phyloP scores from a whole-genome alignment of 2,797 vertebrate species.

The Peromyscus attwateri region DNA sequence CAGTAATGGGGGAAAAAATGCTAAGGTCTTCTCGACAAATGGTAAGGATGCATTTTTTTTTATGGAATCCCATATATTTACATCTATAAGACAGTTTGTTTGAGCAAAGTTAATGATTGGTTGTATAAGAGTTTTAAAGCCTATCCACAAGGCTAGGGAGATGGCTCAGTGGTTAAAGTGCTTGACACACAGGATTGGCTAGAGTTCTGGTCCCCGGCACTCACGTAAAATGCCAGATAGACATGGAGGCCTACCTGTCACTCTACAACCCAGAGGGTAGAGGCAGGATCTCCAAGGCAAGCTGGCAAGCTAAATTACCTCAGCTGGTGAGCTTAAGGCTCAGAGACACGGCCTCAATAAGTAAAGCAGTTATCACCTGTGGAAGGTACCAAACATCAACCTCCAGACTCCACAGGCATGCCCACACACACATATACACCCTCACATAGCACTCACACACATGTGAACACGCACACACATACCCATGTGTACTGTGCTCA shows the following conservation, averaged over 20 bases:
- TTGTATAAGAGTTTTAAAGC: neutral
- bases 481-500: neutral
- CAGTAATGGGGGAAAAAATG: constrained; percentile 28
- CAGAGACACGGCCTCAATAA: neutral
- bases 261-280: neutral
- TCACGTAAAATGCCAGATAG: neutral
- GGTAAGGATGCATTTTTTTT: constrained; percentile 25
- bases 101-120: constrained; percentile 38
- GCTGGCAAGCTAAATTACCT: neutral
- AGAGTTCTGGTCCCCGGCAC: neutral
- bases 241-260: neutral
- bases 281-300: neutral
- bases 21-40: constrained; percentile 8
- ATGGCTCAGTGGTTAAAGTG: neutral
- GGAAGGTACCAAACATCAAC: neutral
- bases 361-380: neutral
- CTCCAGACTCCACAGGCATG: neutral
- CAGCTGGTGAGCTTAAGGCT: neutral
- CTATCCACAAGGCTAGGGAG: neutral
- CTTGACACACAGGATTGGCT: neutral
- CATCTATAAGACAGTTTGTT: neutral
- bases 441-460: neutral
- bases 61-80: neutral
- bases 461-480: neutral
- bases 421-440: neutral